A percentile compares a stretch with the other conserved stretches of the same genome.
These are phyloP conservation scores for Struthidea cinerea DNA, from an alignment of 2,113 vertebrate genomes.

Conservation along the genomic window DNA sequence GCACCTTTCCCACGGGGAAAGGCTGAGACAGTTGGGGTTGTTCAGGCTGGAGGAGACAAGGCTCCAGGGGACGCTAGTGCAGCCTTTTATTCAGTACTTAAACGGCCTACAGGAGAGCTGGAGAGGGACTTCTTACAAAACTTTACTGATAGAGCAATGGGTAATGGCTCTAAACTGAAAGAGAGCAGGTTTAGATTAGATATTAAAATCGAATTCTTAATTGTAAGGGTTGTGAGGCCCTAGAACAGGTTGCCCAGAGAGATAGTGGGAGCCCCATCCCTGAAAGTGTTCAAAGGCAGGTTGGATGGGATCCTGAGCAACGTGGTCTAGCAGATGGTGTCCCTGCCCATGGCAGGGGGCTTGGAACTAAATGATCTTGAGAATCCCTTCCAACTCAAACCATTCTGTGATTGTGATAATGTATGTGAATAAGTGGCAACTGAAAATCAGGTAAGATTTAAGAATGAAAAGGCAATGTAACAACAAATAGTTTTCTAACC, in stretches of 20 bases:
- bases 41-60: not conserved
- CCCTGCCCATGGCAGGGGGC: too few relatives aligned
- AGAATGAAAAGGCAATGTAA: not conserved
- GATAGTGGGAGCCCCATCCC: not conserved
- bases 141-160: not conserved
- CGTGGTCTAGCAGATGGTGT: not conserved
- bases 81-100: not conserved
- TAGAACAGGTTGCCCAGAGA: not conserved
- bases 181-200: not conserved
- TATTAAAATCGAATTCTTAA: not conserved
- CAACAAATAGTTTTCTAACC: not conserved
- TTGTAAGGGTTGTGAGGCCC: not conserved
- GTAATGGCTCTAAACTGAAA: not conserved
- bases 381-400: not conserved
- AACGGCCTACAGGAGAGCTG: not conserved
- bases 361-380: not conserved
- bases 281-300: not conserved
- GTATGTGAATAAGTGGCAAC: not conserved
- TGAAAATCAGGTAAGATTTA: not conserved
- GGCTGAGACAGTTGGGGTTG: not conserved
- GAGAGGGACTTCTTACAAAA: not conserved
- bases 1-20: not conserved
- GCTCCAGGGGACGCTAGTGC: not conserved
- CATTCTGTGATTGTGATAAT: not conserved
- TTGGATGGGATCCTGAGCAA: not conserved